Evolutionary conservation across 37 sponge, comb jelly and placozoan genomes (phyloP), one percentile per base, ranked within the genome.

Genomic region (Cladorhizidae sp.): DNA sequence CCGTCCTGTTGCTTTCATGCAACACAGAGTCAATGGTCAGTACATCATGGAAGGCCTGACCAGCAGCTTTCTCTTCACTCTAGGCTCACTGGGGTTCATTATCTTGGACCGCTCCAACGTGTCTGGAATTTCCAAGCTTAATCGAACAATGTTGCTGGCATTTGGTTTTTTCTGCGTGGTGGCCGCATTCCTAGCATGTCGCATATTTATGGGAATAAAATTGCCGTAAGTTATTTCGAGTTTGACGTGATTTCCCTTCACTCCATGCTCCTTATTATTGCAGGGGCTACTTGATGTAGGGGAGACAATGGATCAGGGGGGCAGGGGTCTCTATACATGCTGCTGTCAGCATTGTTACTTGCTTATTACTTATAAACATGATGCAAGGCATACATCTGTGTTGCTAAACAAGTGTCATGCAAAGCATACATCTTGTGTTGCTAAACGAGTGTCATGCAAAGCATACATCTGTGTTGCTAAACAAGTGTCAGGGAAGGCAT

Each of bases 41-140:
- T 99, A 99, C 83, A 99, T 99, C 49, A 96, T 99, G 99, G 99
- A 99, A 63, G 99, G 99, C 0, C 83, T 99, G 38, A 95, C 97
- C 11, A 95, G 95, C 28, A 91, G 95, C 42, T 99, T 99, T 70
- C 80, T 99, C 26, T 99, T 96, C 80, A 74, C 85, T 15, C 69
- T 94, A 32, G 97, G 99, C 3, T 89, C 87, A 29, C 57, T 97
- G 17, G 95, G 99, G 11, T 96, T 99, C 72, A 88, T 99, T 31
- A 79, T 99, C 12, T 62, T 99, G 64, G 99, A 99, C 33, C 89
- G 91, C 1, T 87, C 95, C 32, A 94, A 97, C 54, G 58, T 73
- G 22, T 32, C 55, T 51, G 87, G 88, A 21, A 56, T 93, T 20
- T 75, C 95, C 15, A 90, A 83, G 70, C 86, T 99, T 35, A 92